Evolutionary conservation across 1,140 invertebrate species (phyloP).

Genomic region (Drosophila quadrilineata): DNA sequence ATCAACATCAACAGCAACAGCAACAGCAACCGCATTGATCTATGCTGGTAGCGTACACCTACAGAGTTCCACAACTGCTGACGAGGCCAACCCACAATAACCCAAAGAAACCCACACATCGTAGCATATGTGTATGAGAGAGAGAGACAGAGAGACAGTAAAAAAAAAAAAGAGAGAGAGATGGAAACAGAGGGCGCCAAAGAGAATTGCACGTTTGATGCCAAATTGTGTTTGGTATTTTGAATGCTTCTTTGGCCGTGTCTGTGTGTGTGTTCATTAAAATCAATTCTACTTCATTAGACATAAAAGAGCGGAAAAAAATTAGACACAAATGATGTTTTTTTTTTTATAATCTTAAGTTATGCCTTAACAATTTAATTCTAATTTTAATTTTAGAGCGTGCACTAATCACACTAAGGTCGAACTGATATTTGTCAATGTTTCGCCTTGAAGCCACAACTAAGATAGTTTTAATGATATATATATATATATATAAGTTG

Average conservation of each 20-base stretch:
- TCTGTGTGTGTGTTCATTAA: constrained; percentile 44
- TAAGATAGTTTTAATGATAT: constrained; percentile 20
- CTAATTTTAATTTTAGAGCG: no score
- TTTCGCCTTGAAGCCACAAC: constrained; percentile 20
- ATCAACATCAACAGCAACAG: background rate
- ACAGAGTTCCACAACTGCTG: constrained; percentile 23
- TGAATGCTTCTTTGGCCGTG: constrained; percentile 9
- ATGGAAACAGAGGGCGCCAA: background rate
- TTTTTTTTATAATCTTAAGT: no score
- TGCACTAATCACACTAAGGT: constrained; percentile 19
- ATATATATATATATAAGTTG: constrained; percentile 15
- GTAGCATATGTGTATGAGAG: no score
- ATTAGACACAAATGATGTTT: background rate
- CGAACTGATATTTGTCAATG: constrained; percentile 10
- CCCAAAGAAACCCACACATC: no score
- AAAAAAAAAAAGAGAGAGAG: background rate
- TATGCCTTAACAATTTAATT: no score
- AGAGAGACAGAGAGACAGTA: no score
- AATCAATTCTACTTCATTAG: constrained; percentile 46
- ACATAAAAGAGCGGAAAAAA: background rate
- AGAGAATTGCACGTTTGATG: constrained; percentile 36
- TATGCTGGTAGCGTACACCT: constrained; percentile 13
- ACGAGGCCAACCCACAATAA: constrained; percentile 21
- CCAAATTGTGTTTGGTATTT: constrained; percentile 41
- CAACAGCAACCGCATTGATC: constrained; percentile 2